Evolutionary conservation across 1,140 invertebrate species (phyloP).

Genomic region (Tyrophagus putrescentiae): DNA sequence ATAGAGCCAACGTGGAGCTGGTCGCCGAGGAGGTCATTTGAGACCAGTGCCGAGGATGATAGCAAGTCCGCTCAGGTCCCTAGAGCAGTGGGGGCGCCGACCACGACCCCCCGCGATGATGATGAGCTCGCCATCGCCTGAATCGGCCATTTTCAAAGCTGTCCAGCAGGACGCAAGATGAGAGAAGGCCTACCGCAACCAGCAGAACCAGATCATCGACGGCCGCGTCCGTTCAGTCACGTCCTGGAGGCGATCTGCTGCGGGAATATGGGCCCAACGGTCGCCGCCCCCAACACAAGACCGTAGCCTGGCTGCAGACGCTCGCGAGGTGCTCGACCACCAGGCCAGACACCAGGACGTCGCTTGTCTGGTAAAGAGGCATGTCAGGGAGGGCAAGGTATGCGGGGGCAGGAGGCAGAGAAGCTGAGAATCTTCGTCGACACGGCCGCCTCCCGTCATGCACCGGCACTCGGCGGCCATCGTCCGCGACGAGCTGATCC

Average conservation of each 20-base stretch:
- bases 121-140: neutral
- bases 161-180: neutral
- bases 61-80: slow-evolving; percentile 10
- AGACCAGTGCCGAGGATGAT: too few relatives aligned
- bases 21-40: neutral
- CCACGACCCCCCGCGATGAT: neutral
- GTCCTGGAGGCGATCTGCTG: neutral
- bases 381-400: slow-evolving; percentile 1
- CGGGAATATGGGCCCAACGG: slow-evolving; percentile 1
- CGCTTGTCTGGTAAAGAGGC: neutral
- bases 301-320: neutral
- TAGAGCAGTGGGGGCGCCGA: neutral
- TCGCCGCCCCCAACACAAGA: neutral
- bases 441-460: slow-evolving; percentile 2
- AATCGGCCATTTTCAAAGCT: neutral
- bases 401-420: slow-evolving; percentile 5
- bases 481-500: slow-evolving; percentile 8
- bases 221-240: neutral
- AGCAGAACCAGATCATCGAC: too few relatives aligned
- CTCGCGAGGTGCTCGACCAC: neutral
- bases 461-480: neutral
- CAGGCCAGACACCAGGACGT: neutral
- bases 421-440: slow-evolving; percentile 15
- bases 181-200: too few relatives aligned
- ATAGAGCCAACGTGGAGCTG: slow-evolving; percentile 4